A percentile compares a stretch with the other conserved stretches of the same genome.
phyloP scores from a whole-genome alignment of 2,888 invertebrate genomes.

The Minunthozetes semirufus region DNA sequence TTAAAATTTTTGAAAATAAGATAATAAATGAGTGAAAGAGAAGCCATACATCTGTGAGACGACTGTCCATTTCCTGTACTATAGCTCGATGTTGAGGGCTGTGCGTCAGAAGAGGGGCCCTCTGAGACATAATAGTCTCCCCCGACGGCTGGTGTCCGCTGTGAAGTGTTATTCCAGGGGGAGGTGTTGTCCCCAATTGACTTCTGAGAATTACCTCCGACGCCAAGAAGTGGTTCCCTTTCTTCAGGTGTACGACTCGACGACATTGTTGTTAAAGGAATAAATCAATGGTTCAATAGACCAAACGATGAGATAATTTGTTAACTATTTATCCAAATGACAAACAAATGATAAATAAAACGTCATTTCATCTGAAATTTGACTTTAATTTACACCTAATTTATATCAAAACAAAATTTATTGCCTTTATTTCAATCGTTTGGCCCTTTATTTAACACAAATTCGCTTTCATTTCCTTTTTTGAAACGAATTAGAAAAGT shows the following conservation, averaged over 20 bases:
- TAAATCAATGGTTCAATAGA: background rate
- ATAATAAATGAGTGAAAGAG: background rate
- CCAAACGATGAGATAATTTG: background rate
- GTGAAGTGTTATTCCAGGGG: background rate
- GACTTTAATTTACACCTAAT: background rate
- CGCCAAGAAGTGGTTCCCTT: background rate
- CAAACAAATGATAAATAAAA: slow-evolving; percentile 20
- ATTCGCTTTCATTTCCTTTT: too few relatives aligned
- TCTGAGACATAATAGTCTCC: background rate
- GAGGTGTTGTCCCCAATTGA: background rate
- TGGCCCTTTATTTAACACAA: too few relatives aligned
- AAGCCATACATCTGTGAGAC: background rate
- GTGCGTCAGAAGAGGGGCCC: background rate
- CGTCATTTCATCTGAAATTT: slow-evolving; percentile 25
- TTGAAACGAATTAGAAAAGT: too few relatives aligned
- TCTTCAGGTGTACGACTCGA: background rate
- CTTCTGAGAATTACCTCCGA: background rate
- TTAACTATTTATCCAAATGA: background rate
- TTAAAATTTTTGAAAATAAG: too few relatives aligned
- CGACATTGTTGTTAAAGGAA: background rate
- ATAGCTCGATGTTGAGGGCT: background rate
- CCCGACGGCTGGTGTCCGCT: background rate
- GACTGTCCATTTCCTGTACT: background rate
- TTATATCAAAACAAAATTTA: too few relatives aligned
- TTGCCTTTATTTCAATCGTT: too few relatives aligned